Evolutionary conservation across 2,888 invertebrate genomes (phyloP).

Genomic region (Megamerina dolium): DNA sequence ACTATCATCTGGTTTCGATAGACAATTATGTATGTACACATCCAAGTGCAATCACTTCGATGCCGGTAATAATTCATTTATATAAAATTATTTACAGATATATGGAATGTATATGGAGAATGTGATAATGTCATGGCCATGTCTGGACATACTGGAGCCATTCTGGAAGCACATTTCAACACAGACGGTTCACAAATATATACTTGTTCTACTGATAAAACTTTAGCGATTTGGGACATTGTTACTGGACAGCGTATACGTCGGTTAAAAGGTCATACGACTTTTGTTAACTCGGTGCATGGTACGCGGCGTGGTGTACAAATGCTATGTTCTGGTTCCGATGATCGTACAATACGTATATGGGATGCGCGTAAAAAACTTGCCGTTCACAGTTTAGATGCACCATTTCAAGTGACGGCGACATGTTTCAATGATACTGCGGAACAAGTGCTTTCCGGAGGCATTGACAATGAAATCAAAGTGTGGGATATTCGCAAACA

Average conservation of each 20-base stretch:
- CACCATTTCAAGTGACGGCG: slow-evolving; percentile 72
- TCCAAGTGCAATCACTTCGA: background rate
- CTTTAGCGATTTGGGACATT: slow-evolving; percentile 93
- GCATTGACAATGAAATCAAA: slow-evolving; percentile 96
- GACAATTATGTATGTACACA: slow-evolving; percentile 77
- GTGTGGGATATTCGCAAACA: slow-evolving; percentile 91
- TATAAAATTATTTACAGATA: slow-evolving; percentile 50
- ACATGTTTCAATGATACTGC: slow-evolving; percentile 93
- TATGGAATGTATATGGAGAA: slow-evolving; percentile 97
- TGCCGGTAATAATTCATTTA: background rate
- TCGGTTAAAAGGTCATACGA: slow-evolving; percentile 77
- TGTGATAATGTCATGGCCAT: slow-evolving; percentile 94
- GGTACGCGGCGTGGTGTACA: slow-evolving; percentile 77
- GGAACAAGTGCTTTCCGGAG: slow-evolving; percentile 90
- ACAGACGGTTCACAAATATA: slow-evolving; percentile 79
- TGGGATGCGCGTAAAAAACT: slow-evolving; percentile 91
- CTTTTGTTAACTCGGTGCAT: slow-evolving; percentile 68
- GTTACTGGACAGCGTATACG: slow-evolving; percentile 81
- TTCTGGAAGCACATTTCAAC: slow-evolving; percentile 88
- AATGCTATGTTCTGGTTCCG: slow-evolving; percentile 86
- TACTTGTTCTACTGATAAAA: slow-evolving; percentile 91
- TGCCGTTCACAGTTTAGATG: slow-evolving; percentile 65
- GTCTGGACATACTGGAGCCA: slow-evolving; percentile 90
- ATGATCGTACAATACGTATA: slow-evolving; percentile 85
- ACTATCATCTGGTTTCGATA: slow-evolving; percentile 91